Base-by-base conservation (phyloP, 2,797 vertebrate genomes). In the Sebastes matsubarae region DNA sequence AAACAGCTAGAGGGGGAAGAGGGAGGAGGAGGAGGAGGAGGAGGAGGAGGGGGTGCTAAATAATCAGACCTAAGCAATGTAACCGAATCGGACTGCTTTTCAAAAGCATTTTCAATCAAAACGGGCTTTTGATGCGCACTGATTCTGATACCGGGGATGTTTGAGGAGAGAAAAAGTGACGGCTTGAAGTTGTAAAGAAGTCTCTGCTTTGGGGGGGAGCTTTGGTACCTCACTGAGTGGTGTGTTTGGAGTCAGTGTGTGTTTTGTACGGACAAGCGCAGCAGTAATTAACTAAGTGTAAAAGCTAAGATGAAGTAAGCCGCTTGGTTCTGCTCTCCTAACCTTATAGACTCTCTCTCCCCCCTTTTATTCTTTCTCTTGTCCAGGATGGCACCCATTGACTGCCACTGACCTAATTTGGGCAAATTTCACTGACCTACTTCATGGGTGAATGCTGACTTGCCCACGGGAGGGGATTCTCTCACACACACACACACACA, bases 351-450 rank as follows among this genome's bases (percentile, higher is more conserved):
- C 24, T 59, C 61, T 60, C 24, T 9, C 34, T n/a, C 18, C 29
- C 34, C 65, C 71, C 68, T 60, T 80, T 84, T 59, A 77, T 86
- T 77, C 70, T 46, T 59, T 63, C 87, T 87, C 71, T 82, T 78
- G 79, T 88, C 85, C 84, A 88, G 84, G 80, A 92, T 88, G 90
- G 89, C 88, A 93, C 81, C 89, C 86, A 88, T 90, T 93, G 91
- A 95, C 92, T 93, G 89, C 91, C 82, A 89, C 84, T 94, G 93
- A 94, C 93, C 93, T 95, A 93, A 94, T 95, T 95, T 94, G 91
- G 93, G 87, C 89, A 93, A 91, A 93, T 94, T 93, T 95, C 88
- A 87, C 86, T 95, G 94, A 94, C 94, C 94, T 93, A 94, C 89
- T 94, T 94, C 87, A 93, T 91, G 92, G 92, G 89, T 91, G 92